These are phyloP conservation scores for Epinephelus coioides DNA, from an alignment of 2,797 vertebrate genomes.

Conservation along the genomic window DNA sequence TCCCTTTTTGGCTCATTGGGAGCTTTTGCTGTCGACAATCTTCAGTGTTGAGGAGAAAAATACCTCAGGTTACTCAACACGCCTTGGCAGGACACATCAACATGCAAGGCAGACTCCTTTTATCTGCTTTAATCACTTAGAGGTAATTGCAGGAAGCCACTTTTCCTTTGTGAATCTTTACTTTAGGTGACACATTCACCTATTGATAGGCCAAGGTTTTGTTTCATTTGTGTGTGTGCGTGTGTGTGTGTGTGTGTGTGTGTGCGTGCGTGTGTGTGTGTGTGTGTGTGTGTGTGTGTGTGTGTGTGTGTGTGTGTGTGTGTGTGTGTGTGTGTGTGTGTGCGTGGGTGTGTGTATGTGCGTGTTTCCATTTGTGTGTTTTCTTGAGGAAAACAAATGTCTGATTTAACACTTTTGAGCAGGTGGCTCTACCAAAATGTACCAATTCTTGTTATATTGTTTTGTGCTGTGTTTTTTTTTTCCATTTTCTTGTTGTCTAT, in stretches of 20 bases:
- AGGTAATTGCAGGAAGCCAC: slow-evolving; percentile 39
- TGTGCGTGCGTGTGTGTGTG: slow-evolving; percentile 7
- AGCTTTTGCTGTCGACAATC: slow-evolving; percentile 79
- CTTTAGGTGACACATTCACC: slow-evolving; percentile 38
- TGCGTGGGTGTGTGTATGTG: no score
- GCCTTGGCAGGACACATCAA: slow-evolving; percentile 33
- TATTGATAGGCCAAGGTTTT: slow-evolving; percentile 29
- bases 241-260: slow-evolving; percentile 1
- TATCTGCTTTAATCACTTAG: slow-evolving; percentile 33
- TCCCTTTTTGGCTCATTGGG: slow-evolving; percentile 36
- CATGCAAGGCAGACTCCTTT: slow-evolving; percentile 6
- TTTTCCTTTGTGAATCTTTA: slow-evolving; percentile 27
- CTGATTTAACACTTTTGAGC: slow-evolving; percentile 29
- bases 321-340: slow-evolving; percentile 1
- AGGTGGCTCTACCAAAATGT: slow-evolving; percentile 42
- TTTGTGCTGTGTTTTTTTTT: slow-evolving; percentile 60
- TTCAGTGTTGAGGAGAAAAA: slow-evolving; percentile 55
- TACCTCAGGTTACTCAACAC: slow-evolving; percentile 61
- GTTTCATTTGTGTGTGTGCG: slow-evolving; percentile 8
- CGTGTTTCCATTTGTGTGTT: slow-evolving; percentile 46
- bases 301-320: slow-evolving; percentile 2
- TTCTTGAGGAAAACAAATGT: slow-evolving; percentile 26
- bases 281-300: neutral
- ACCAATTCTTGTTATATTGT: slow-evolving; percentile 44
- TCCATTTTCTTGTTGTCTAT: slow-evolving; percentile 48